Percentiles rank a stretch among this genome's conserved stretches.
phyloP scores from a whole-genome alignment of 2,888 invertebrate species.

The Cordylochernes scorpioides region DNA sequence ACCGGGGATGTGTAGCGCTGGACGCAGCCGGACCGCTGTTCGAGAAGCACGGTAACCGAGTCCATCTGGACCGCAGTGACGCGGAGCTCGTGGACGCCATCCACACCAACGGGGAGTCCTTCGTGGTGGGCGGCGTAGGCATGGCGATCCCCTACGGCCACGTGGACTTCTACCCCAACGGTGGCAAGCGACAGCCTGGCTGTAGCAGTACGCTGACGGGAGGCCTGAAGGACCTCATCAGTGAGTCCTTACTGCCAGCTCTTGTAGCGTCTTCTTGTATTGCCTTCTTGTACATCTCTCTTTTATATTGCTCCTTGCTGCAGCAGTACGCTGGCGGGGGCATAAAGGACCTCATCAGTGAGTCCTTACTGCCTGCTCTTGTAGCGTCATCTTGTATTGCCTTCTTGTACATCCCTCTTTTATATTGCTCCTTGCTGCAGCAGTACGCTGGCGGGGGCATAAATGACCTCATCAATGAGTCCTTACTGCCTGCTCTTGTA shows the following conservation, averaged over 20 bases:
- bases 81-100: slow-evolving; percentile 10
- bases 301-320: too few relatives aligned
- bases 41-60: slow-evolving; percentile 7
- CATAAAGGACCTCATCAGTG: slow-evolving; percentile 8
- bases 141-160: slow-evolving; percentile 6
- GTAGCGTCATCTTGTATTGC: too few relatives aligned
- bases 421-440: slow-evolving; percentile 9
- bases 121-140: slow-evolving; percentile 9
- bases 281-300: too few relatives aligned
- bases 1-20: slow-evolving; percentile 2
- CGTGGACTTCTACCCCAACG: slow-evolving; percentile 11
- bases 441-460: slow-evolving; percentile 7
- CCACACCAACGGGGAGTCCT: slow-evolving; percentile 8
- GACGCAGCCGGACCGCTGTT: slow-evolving; percentile 11
- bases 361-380: too few relatives aligned
- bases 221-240: slow-evolving; percentile 7
- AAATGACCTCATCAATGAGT: slow-evolving; percentile 9
- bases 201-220: slow-evolving; percentile 8
- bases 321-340: slow-evolving; percentile 6
- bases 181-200: slow-evolving; percentile 9
- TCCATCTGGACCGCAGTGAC: slow-evolving; percentile 7
- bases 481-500: too few relatives aligned
- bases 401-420: too few relatives aligned
- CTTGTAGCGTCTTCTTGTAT: too few relatives aligned
- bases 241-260: too few relatives aligned